phyloP scores from a whole-genome alignment of 92 coral and sea anemone species.

The Meandrina meandrites region DNA sequence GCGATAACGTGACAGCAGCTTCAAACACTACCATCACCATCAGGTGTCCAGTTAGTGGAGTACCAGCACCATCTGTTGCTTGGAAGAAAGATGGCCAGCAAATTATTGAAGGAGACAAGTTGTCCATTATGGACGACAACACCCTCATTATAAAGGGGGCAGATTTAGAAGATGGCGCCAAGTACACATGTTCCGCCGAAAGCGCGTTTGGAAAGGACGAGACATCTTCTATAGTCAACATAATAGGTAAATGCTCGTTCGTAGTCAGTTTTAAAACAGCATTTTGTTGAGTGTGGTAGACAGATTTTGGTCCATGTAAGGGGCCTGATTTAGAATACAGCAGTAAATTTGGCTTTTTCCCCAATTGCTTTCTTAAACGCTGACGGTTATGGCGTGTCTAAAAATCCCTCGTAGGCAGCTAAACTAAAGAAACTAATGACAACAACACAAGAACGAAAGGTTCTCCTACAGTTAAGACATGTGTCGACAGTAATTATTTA shows the following conservation, averaged over 20 bases:
- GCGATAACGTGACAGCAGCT: conserved; percentile 62
- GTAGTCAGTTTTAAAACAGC: not conserved
- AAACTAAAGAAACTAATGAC: too few species aligned
- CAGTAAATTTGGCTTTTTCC: too few species aligned
- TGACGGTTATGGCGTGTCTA: too few species aligned
- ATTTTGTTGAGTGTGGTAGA: too few species aligned
- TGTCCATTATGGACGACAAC: conserved; percentile 26
- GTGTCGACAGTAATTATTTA: not conserved
- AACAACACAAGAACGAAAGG: too few species aligned
- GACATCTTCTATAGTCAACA: not conserved
- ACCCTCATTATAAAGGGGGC: conserved; percentile 54
- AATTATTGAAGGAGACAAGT: conserved; percentile 37
- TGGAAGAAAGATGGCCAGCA: conserved; percentile 63
- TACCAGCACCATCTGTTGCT: conserved; percentile 61
- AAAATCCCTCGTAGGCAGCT: too few species aligned
- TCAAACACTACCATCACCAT: conserved; percentile 64
- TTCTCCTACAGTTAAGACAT: too few species aligned
- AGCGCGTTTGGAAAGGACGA: conserved; percentile 18
- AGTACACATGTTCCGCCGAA: conserved; percentile 59
- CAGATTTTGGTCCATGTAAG: too few species aligned
- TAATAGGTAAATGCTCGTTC: conserved; percentile 28
- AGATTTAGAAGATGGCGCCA: conserved; percentile 46
- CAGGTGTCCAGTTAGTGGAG: conserved; percentile 62
- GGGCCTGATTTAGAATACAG: too few species aligned
- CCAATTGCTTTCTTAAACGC: too few species aligned